phyloP scores from a whole-genome alignment of 2,797 vertebrate species.

The Triplophysa bombifrons region DNA sequence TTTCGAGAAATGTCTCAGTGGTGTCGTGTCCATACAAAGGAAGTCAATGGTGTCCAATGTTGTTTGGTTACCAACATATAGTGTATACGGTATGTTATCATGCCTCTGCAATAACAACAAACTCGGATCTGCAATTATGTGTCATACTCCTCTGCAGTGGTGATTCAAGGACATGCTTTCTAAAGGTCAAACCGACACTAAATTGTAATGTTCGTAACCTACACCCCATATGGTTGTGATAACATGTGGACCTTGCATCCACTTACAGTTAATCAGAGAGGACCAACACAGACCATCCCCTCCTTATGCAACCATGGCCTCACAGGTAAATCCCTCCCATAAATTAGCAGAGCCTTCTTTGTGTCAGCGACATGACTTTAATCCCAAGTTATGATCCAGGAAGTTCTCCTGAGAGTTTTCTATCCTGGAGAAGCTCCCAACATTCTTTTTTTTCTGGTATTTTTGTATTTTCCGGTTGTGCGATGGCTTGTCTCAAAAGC shows the following conservation, averaged over 20 bases:
- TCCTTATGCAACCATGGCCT: constrained; percentile 24
- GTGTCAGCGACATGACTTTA: constrained; percentile 40
- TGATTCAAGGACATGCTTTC: constrained; percentile 16
- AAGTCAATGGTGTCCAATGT: too few relatives aligned
- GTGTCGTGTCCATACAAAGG: too few relatives aligned
- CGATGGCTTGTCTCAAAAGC: constrained; percentile 47
- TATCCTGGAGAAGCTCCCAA: constrained; percentile 35
- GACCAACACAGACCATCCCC: constrained; percentile 66
- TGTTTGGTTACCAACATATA: too few relatives aligned
- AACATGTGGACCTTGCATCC: constrained; percentile 76
- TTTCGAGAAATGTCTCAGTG: too few relatives aligned
- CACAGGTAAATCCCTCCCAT: constrained; percentile 48
- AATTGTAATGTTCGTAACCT: constrained; percentile 55
- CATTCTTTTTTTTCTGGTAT: constrained; percentile 3
- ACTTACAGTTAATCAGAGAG: constrained; percentile 71
- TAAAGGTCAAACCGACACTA: constrained; percentile 31
- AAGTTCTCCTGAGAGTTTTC: constrained; percentile 43
- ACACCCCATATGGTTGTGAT: constrained; percentile 66
- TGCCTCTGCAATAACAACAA: constrained; percentile 20
- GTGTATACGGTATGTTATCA: neutral
- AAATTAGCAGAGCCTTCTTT: constrained; percentile 43
- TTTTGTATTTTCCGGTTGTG: constrained; percentile 45
- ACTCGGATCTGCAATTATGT: constrained; percentile 15
- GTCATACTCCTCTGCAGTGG: neutral
- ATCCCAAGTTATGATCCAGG: constrained; percentile 42